A percentile compares a stretch with the other conserved stretches of the same genome.
Evolutionary conservation across 2,797 vertebrate genomes (phyloP).

Genomic region (Myotis pilosus): DNA sequence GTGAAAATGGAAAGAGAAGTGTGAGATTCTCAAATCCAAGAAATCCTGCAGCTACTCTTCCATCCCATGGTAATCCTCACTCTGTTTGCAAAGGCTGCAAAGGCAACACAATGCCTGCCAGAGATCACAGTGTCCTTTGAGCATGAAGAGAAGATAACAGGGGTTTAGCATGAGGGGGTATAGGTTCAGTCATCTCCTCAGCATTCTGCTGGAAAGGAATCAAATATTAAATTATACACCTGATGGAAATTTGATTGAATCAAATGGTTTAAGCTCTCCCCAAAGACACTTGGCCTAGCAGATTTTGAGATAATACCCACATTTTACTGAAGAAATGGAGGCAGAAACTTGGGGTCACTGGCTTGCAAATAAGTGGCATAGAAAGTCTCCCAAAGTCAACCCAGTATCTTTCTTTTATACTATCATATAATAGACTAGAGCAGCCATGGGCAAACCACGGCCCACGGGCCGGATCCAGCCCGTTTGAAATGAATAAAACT

Average conservation of each 20-base stretch:
- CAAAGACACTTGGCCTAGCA: neutral
- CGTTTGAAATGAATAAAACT: too few species aligned
- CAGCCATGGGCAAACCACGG: too few species aligned
- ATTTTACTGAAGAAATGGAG: neutral
- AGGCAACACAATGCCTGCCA: neutral
- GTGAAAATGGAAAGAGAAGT: constrained; percentile 66
- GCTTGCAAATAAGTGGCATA: neutral
- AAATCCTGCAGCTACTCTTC: constrained; percentile 26
- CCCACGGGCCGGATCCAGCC: too few species aligned
- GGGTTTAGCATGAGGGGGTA: neutral
- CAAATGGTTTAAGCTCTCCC: neutral
- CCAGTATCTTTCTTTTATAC: neutral
- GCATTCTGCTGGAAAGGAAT: neutral
- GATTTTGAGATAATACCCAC: neutral
- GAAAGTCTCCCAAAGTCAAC: neutral
- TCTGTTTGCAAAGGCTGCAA: constrained; percentile 13
- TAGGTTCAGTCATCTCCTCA: neutral
- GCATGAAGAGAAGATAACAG: neutral
- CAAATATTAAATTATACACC: neutral
- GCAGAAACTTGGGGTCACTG: neutral
- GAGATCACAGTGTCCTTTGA: neutral
- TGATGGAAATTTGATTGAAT: neutral
- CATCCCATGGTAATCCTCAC: neutral
- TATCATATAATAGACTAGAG: neutral
- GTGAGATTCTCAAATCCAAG: constrained; percentile 65